Evolutionary conservation across 1,140 invertebrate genomes (phyloP), one percentile per base, ranked within the genome.

Genomic region (Meloidogyne floridensis): DNA sequence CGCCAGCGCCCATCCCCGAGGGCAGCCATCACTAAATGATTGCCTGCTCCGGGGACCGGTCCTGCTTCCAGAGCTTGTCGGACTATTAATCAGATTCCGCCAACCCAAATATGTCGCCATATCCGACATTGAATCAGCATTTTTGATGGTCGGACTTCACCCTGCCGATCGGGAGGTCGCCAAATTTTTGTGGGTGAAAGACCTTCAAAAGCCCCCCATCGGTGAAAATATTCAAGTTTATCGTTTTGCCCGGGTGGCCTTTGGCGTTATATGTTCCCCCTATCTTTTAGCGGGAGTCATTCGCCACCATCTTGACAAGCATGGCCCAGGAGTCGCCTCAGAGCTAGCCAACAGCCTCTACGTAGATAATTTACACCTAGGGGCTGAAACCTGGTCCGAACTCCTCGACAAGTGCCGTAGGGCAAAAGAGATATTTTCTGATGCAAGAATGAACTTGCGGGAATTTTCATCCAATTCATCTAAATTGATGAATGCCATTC

Each of bases 181-280:
- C 1, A 32, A 70, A 84, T 83, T 82, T 18, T 1, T 82, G 3
- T 83, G 71, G 81, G 11, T 70, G 5, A 83, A 83, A 75, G 81
- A 82, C 53, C n/a, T 20, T 0, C 10, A 10, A 0, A 32, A 56
- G 15, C 56, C 53, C 9, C 54, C 15, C 9, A 9, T 15, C 0
- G 43, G 15, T 0, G 8, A 9, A 0, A 80, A 80, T 56, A 10
- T 84, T 43, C n/a, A 53, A 32, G 13, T 72, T 18, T 76, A 71
- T 8, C 13, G 81, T 15, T 82, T 82, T 47, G 11, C 15, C 3
- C 7, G 81, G 2, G 69, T 82, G 3, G n/a, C 42, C 15, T 82
- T 82, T 75, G 81, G 81, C 13, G 20, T 82, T 11, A 82, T 76
- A 3, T 70, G 80, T 43, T 77, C 81, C 2, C 13, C 54, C 20